Percentiles rank a stretch among this genome's conserved stretches.
Evolutionary conservation across 35 echinoderm and acorn worm species (phyloP).

Genomic region (Apostichopus japonicus): DNA sequence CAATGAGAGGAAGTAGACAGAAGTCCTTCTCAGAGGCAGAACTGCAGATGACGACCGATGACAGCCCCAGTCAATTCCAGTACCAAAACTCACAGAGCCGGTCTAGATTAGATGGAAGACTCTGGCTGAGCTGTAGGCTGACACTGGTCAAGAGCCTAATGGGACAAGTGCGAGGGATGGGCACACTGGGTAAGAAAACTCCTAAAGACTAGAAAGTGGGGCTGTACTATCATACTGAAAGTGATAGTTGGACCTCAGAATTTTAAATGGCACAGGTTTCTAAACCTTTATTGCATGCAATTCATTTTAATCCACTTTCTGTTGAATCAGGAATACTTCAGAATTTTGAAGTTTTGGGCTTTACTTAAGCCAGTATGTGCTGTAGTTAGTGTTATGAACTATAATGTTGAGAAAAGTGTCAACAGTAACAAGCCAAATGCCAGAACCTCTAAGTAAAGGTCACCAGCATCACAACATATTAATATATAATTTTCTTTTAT

Average conservation of each 20-base stretch:
- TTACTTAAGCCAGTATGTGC: no score
- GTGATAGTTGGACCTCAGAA: background rate
- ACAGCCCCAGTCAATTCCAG: conserved; percentile 83
- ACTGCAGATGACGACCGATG: conserved; percentile 12
- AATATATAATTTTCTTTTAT: no score
- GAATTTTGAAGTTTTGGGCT: no score
- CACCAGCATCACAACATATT: no score
- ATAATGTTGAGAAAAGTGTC: no score
- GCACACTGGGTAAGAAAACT: conserved; percentile 38
- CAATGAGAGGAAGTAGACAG: conserved; percentile 83
- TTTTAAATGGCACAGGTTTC: no score
- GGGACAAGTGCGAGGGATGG: conserved; percentile 85
- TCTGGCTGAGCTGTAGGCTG: conserved; percentile 90
- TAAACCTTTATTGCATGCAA: no score
- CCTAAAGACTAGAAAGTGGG: background rate
- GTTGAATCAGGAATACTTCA: no score
- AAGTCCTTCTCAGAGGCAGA: background rate
- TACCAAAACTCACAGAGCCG: conserved; percentile 97
- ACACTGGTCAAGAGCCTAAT: conserved; percentile 85
- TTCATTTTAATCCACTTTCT: no score
- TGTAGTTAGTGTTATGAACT: no score
- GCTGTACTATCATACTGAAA: background rate
- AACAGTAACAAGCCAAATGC: no score
- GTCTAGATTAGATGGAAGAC: conserved; percentile 84
- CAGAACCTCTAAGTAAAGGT: no score